Evolutionary conservation across 2,113 vertebrate genomes (phyloP).

Genomic region (Apus apus): DNA sequence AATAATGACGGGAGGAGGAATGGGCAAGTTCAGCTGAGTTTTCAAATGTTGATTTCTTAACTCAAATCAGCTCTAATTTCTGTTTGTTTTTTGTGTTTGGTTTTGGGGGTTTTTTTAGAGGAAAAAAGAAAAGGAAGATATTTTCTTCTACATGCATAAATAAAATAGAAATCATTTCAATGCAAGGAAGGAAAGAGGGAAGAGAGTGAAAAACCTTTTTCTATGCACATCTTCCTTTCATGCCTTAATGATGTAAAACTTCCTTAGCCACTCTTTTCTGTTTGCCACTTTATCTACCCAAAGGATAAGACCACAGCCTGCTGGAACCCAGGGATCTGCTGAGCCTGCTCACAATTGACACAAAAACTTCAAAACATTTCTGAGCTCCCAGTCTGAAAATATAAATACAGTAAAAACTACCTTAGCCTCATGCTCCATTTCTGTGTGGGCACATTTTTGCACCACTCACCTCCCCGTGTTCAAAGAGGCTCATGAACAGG

Average conservation of each 20-base stretch:
- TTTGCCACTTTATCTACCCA: background rate
- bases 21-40: background rate
- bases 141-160: background rate
- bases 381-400: background rate
- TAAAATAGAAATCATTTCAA: background rate
- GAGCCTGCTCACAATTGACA: background rate
- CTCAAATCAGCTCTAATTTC: background rate
- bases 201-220: background rate
- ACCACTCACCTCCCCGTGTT: background rate
- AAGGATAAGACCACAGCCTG: background rate
- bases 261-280: background rate
- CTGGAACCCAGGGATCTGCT: background rate
- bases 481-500: background rate
- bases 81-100: background rate
- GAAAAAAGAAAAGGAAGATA: background rate
- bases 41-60: background rate
- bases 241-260: background rate
- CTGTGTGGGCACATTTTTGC: background rate
- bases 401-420: background rate
- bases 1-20: background rate
- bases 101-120: too few species aligned
- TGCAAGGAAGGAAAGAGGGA: background rate
- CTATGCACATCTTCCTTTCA: background rate
- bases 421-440: accelerated
- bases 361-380: background rate